These are phyloP conservation scores for Gallinago media DNA, from an alignment of 2,113 vertebrate species.

Conservation along the genomic window DNA sequence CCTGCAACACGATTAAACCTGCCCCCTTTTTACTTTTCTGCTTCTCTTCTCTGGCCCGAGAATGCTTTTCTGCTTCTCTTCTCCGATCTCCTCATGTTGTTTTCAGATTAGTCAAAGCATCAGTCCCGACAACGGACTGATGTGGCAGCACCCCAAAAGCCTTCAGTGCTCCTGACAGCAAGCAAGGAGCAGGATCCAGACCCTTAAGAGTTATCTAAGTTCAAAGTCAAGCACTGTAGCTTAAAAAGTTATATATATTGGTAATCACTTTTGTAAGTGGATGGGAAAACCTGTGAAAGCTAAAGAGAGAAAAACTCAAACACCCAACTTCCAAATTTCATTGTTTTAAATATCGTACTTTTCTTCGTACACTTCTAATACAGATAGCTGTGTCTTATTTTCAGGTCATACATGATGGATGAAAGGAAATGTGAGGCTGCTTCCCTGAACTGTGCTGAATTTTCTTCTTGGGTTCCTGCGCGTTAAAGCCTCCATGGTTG, in stretches of 20 bases:
- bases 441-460: neutral
- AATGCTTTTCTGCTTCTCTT: neutral
- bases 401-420: neutral
- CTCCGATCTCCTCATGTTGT: neutral
- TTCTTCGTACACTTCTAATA: neutral
- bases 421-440: neutral
- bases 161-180: neutral
- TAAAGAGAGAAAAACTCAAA: neutral
- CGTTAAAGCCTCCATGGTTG: neutral
- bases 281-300: neutral
- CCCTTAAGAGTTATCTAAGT: accelerated
- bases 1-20: neutral
- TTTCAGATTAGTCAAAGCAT: neutral
- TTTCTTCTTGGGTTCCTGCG: neutral
- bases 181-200: neutral
- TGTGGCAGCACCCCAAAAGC: neutral
- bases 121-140: neutral
- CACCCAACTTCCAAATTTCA: neutral
- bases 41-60: neutral
- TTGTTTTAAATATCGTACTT: neutral
- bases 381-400: neutral
- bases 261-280: neutral
- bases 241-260: neutral
- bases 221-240: neutral
- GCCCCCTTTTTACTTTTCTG: neutral